A percentile compares a stretch with the other conserved stretches of the same genome.
phyloP scores from a whole-genome alignment of 37 sponge, comb jelly and placozoan species.

The Haliclona indistincta region DNA sequence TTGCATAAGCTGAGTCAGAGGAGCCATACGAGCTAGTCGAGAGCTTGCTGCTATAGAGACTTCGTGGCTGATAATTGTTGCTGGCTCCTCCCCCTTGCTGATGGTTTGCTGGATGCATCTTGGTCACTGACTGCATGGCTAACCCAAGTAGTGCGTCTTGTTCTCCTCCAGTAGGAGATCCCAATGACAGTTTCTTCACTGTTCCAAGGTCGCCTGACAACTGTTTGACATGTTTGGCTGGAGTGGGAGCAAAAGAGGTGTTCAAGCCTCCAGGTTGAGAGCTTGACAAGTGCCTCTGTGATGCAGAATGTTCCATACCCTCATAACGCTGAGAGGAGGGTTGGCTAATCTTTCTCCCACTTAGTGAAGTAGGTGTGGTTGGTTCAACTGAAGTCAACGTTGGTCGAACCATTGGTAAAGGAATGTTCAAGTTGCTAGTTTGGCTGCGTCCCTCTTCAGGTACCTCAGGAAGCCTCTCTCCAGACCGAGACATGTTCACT shows the following conservation, averaged over 20 bases:
- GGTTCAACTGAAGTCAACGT: not conserved
- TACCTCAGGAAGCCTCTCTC: constrained; percentile 7
- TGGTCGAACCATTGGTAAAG: too few relatives aligned
- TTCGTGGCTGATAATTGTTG: not conserved
- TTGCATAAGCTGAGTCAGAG: constrained; percentile 7
- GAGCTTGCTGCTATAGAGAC: not conserved
- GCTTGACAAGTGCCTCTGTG: not conserved
- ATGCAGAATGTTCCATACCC: not conserved
- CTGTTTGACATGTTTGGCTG: too few relatives aligned
- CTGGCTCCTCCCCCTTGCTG: not conserved
- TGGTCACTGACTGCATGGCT: not conserved
- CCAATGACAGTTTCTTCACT: not conserved
- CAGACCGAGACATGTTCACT: not conserved
- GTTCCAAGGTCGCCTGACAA: not conserved
- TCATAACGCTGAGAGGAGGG: not conserved
- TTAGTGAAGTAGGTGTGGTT: not conserved
- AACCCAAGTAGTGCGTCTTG: not conserved
- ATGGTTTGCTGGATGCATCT: not conserved
- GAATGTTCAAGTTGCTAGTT: not conserved
- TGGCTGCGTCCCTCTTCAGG: not conserved
- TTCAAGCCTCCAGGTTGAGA: not conserved
- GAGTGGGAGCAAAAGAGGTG: not conserved
- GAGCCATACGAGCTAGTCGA: not conserved
- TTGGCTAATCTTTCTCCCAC: not conserved
- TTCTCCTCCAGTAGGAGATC: not conserved